A percentile compares a stretch with the other conserved stretches of the same genome.
Evolutionary conservation across 2,797 vertebrate species (phyloP).

Genomic region (Pipistrellus pygmaeus): DNA sequence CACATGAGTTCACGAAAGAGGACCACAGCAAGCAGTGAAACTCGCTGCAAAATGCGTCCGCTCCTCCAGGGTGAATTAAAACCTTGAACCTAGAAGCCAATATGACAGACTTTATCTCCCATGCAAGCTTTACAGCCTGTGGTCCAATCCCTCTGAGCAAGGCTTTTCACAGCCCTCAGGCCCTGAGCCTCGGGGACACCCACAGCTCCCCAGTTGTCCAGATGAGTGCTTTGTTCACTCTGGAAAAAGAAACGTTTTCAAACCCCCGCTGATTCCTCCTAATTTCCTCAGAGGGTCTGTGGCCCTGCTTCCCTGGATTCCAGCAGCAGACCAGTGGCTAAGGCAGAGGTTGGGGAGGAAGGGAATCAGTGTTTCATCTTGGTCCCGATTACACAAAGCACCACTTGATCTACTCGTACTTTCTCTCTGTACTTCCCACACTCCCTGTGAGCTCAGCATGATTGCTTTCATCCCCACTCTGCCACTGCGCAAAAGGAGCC

Average conservation of each 20-base stretch:
- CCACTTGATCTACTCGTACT: neutral
- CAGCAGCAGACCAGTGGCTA: neutral
- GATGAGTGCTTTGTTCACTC: neutral
- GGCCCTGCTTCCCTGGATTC: neutral
- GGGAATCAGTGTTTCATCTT: neutral
- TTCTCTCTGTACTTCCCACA: neutral
- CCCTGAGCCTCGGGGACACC: no score
- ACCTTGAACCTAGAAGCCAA: neutral
- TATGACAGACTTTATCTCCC: neutral
- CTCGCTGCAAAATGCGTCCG: neutral
- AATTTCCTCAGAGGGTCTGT: neutral
- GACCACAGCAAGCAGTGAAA: neutral
- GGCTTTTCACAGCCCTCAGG: neutral
- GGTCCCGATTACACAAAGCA: neutral
- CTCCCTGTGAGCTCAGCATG: neutral
- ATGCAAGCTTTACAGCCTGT: neutral
- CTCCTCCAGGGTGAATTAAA: constrained; percentile 17
- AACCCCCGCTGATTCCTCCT: neutral
- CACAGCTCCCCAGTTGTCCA: neutral
- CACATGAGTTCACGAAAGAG: neutral
- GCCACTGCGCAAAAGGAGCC: neutral
- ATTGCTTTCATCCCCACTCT: neutral
- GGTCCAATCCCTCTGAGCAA: neutral
- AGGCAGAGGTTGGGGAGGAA: neutral
- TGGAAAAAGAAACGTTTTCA: neutral